phyloP scores from a whole-genome alignment of 2,888 invertebrate genomes.

The Callimorpha dominula region DNA sequence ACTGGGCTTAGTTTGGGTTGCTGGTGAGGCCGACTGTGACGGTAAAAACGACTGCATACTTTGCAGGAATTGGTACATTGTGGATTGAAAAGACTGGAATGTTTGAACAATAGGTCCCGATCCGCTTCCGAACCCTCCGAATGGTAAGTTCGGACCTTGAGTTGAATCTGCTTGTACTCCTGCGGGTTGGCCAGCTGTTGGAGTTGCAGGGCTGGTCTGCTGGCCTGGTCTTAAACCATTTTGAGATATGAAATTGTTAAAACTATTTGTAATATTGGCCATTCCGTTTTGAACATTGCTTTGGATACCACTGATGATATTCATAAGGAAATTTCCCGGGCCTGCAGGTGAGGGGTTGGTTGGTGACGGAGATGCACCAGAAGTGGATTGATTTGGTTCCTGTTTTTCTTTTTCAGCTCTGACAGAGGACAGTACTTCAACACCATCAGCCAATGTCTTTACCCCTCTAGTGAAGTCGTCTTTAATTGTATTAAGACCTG shows the following conservation, averaged over 20 bases:
- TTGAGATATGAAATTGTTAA: constrained; percentile 34
- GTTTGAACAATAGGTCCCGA: background rate
- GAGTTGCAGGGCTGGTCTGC: background rate
- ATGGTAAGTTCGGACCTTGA: background rate
- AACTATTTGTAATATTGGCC: constrained; percentile 38
- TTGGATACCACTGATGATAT: constrained; percentile 36
- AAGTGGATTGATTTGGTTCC: constrained; percentile 10
- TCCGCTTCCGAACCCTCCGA: background rate
- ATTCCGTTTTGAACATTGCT: constrained; percentile 42
- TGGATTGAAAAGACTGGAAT: background rate
- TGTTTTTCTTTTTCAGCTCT: constrained; percentile 58
- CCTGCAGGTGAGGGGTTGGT: background rate
- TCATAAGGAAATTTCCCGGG: background rate
- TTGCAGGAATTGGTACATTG: background rate
- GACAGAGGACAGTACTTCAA: constrained; percentile 61
- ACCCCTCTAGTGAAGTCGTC: constrained; percentile 69
- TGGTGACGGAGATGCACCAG: constrained; percentile 19
- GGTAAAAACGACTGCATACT: background rate
- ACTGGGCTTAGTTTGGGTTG: background rate
- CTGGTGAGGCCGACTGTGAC: background rate
- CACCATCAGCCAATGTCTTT: constrained; percentile 65
- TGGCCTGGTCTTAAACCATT: background rate
- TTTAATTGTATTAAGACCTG: constrained; percentile 60
- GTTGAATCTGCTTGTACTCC: constrained; percentile 16
- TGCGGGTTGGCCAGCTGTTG: background rate